Conservation (phyloP, 1,140 invertebrate genomes). For the Apis dorsata region DNA sequence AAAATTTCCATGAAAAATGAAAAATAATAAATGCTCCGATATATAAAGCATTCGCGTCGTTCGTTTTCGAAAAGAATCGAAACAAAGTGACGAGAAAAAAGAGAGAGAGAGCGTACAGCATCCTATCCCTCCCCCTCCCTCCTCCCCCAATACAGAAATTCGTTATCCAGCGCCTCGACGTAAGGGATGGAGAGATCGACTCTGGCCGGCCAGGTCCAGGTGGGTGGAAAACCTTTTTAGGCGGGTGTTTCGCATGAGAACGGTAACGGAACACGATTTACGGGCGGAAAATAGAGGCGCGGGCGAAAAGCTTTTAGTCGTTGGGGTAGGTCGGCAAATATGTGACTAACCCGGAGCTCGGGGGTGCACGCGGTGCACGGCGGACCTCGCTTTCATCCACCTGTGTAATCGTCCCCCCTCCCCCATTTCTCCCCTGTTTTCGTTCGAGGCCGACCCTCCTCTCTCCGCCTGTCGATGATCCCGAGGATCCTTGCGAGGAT, state of each 20-base stretch:
- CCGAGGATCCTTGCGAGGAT: no score
- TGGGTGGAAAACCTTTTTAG: slow-evolving; percentile 33
- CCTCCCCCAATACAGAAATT: neutral
- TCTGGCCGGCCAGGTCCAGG: neutral
- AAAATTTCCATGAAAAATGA: no score
- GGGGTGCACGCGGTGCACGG: slow-evolving; percentile 35
- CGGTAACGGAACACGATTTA: slow-evolving; percentile 68
- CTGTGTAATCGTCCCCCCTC: slow-evolving; percentile 64
- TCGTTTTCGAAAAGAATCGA: no score
- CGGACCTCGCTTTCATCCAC: slow-evolving; percentile 65
- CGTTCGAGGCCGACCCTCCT: neutral
- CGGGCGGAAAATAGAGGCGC: slow-evolving; percentile 68
- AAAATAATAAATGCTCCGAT: no score
- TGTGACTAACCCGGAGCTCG: slow-evolving; percentile 64
- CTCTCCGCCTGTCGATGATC: neutral
- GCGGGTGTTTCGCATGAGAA: slow-evolving; percentile 60
- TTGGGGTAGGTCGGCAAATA: slow-evolving; percentile 70
- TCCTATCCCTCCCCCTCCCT: no score
- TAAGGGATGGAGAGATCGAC: neutral
- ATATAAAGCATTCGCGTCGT: no score
- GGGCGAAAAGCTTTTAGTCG: slow-evolving; percentile 74
- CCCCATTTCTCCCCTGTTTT: neutral
- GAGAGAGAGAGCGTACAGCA: no score
- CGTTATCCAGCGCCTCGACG: neutral
- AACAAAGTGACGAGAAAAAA: no score